Base-by-base conservation (phyloP, 2,113 vertebrate species). In the Odobenus rosmarus region DNA sequence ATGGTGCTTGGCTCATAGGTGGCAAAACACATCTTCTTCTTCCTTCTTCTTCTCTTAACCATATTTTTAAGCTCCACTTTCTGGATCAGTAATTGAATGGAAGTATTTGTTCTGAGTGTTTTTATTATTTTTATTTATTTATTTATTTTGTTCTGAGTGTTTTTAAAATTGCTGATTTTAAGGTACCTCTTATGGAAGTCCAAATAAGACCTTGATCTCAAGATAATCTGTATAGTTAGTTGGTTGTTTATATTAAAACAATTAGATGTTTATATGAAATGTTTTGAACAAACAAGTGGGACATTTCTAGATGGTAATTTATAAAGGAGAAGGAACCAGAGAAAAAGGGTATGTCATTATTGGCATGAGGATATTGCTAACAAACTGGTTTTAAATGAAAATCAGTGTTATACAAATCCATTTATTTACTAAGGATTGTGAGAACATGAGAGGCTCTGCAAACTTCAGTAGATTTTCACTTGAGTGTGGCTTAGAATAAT, bases 311-410 rank as follows among this genome's bases (percentile, higher is more conserved):
- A 80, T 85, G 61, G 33, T 84, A 36, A 61, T 82, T 92, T 86
- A 91, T 74, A 72, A 64, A 71, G 90, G 31, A 93, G 46, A 94
- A 91, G n/a, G 76, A 72, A 79, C 33, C 59, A 42, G 76, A 81
- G 33, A 42, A 33, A 88, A 79, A 3, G 16, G 46, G 11, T 55
- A 61, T 94, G 95, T 93, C 96, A 49, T 90, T 96, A 21, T 84
- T 97, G 89, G 55, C 39, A n/a, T 14, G 62, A 92, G 14, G n/a
- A 51, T 90, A 95, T 64, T 95, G 64, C 36, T 95, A 95, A 95
- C 51, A 74, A 87, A 77, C 33, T 1, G 67, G 69, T 81, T 96
- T 96, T 96, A 95, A 93, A 92, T 96, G 83, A 90, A 96, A 98
- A 82, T 92, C 24, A 71, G 14, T 92, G 77, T 94, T 96, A 95